Evolutionary conservation across 2,797 vertebrate species (phyloP), one percentile per base, ranked within the genome.

Genomic region (Eospalax fontanierii): DNA sequence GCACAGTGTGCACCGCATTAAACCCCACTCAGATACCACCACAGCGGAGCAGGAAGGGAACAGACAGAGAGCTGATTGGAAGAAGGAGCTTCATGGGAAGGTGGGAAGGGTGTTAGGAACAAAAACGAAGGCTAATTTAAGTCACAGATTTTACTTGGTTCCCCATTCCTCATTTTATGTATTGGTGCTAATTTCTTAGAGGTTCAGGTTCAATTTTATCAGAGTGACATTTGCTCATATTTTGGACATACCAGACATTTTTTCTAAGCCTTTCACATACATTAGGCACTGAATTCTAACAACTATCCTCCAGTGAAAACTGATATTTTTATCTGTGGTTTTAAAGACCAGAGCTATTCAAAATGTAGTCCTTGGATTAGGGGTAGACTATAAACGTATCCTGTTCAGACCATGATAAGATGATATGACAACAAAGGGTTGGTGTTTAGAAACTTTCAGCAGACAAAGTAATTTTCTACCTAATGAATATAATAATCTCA

Each of bases 211-310:
- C 78, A 43, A 80, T 90, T 88, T 96, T 82, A 85, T 22, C 43
- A 73, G 15, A 89, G 11, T 71, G 38, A 33, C 76, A 81, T 91
- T 84, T 89, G 30, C 40, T 81, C 22, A 76, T 78, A 79, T 68
- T 93, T 89, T 83, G 10, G 73, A 73, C 8, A 14, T 92, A 14
- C 28, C 15, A 80, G 26, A 71, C 35, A 84, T 66, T 95, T 90
- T 92, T 94, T 26, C 50, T 57, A 85, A 74, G 57, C 33, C 87
- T 94, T 93, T 94, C 79, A 75, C 30, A 80, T 66, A 75, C 43
- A n/a, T 81, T 93, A 63, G 86, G 54, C 80, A 91, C 63, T 93
- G 86, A 80, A 97, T 94, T 92, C 61, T 92, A 92, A 75, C 24
- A 83, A 70, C 59, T 40, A 63, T 11, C 22, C 18, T 92, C 73